Base-by-base conservation (phyloP, 23 tunicate species). In the Styela clava region DNA sequence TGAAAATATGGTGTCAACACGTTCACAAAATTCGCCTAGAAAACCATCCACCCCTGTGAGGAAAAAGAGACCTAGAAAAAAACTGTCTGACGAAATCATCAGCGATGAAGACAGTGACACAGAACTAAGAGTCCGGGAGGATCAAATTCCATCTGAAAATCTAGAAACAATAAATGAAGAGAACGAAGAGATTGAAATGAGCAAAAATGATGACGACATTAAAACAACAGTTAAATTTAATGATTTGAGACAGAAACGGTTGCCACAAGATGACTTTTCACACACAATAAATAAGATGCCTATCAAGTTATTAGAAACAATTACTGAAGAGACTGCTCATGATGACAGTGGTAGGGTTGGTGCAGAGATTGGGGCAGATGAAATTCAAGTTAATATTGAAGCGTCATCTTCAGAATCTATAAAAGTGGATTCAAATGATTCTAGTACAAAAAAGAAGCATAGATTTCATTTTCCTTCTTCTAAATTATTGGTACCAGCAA, bases 381-480 rank as follows among this genome's bases (percentile, higher is more conserved):
- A 18, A 16, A 25, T 67, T 27, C 71, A 27, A 67, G 16, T 29
- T 25, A 22, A 16, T 67, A 16, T 18, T 16, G 31, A 29, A 25
- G 23, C 30, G 16, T 24, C 12, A 27, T 67, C 24, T 1, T 27
- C 1, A 18, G 24, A 25, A 18, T 1, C 71, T 0, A 18, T 16
- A 67, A 1, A 19, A 16, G 31, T 18, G 22, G 24, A 67, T 1
- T 29, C 31, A 29, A 22, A 67, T 29, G 16, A 16, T 0, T 25
- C 1, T 27, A 67, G 24, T 16, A 67, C 30, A 67, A 0, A 12
- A 67, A 67, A 67, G 24, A 67, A 67, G 22, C 71, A 67, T 67
- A 19, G 71, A 18, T 67, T 67, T 67, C 22, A 67, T 67, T 67
- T 67, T 67, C 71, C 71, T 67, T 24, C 71, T 27, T 16, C 71